phyloP scores from a whole-genome alignment of 2,113 vertebrate species.

The Poeciliopsis retropinna region DNA sequence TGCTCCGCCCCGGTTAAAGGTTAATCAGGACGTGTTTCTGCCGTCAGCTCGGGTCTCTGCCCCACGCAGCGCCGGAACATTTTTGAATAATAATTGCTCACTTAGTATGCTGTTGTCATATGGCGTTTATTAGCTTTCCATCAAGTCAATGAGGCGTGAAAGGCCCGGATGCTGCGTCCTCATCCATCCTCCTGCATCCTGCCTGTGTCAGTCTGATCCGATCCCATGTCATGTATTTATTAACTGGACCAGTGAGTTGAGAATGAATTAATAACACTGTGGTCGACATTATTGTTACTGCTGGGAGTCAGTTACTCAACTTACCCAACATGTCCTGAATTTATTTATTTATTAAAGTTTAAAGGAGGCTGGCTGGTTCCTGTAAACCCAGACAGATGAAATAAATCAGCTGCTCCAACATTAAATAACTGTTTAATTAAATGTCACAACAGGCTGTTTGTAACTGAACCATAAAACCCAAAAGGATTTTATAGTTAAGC shows the following conservation, averaged over 20 bases:
- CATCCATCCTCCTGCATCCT: conserved; percentile 38
- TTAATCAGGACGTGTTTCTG: conserved; percentile 73
- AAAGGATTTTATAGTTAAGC: no score
- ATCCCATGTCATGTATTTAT: conserved; percentile 60
- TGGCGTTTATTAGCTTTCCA: conserved; percentile 81
- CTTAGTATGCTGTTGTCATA: conserved; percentile 79
- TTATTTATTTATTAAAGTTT: no score
- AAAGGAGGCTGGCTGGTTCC: no score
- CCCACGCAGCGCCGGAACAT: conserved; percentile 71
- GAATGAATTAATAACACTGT: conserved; percentile 50
- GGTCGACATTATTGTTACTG: conserved; percentile 4
- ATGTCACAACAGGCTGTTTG: no score
- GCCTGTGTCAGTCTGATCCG: conserved; percentile 38
- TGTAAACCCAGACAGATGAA: no score
- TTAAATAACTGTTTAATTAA: no score
- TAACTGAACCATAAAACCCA: no score
- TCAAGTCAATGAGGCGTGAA: conserved; percentile 75
- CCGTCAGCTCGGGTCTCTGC: conserved; percentile 61
- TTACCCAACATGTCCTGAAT: no score
- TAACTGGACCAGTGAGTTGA: conserved; percentile 60
- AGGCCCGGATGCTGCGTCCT: conserved; percentile 72
- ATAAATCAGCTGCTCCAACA: no score
- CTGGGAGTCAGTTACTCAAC: background rate
- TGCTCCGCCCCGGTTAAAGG: conserved; percentile 57
- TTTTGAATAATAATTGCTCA: conserved; percentile 78